Conservation (phyloP, 2,888 invertebrate genomes). For the Thumatha senex region DNA sequence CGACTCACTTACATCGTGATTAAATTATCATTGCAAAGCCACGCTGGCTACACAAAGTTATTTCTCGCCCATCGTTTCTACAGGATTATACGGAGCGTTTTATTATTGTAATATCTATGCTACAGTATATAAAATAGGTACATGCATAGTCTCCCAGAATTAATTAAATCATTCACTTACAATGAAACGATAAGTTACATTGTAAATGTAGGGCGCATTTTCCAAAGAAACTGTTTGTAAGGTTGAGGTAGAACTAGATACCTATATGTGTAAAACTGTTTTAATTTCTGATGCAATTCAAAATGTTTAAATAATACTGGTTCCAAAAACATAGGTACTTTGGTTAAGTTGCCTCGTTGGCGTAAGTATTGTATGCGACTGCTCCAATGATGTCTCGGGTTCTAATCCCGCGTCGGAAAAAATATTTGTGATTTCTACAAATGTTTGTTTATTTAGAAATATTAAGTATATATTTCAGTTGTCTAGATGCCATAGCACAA, state of each 20-base stretch:
- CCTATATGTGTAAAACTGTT: too few relatives aligned
- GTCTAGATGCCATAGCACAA: too few relatives aligned
- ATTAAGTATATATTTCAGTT: too few relatives aligned
- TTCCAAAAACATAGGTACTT: too few relatives aligned
- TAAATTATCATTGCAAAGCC: constrained; percentile 81
- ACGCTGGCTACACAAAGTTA: constrained; percentile 53
- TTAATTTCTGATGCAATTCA: not conserved
- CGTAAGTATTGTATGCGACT: too few relatives aligned
- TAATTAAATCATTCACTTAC: not conserved
- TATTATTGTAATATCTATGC: constrained; percentile 49
- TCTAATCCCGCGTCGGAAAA: too few relatives aligned
- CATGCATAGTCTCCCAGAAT: not conserved
- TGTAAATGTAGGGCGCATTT: not conserved
- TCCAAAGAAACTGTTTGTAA: too few relatives aligned
- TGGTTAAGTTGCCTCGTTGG: too few relatives aligned
- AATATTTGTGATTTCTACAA: too few relatives aligned
- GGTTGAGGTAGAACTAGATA: not conserved
- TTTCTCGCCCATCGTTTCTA: constrained; percentile 51
- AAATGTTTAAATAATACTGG: too few relatives aligned
- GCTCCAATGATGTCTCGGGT: too few relatives aligned
- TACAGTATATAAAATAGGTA: constrained; percentile 14
- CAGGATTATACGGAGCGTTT: constrained; percentile 48
- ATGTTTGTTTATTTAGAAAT: too few relatives aligned
- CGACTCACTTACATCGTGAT: constrained; percentile 68
- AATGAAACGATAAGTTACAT: not conserved